Evolutionary conservation across 2,888 invertebrate species (phyloP).

Genomic region (Schizotus pectinicornis): DNA sequence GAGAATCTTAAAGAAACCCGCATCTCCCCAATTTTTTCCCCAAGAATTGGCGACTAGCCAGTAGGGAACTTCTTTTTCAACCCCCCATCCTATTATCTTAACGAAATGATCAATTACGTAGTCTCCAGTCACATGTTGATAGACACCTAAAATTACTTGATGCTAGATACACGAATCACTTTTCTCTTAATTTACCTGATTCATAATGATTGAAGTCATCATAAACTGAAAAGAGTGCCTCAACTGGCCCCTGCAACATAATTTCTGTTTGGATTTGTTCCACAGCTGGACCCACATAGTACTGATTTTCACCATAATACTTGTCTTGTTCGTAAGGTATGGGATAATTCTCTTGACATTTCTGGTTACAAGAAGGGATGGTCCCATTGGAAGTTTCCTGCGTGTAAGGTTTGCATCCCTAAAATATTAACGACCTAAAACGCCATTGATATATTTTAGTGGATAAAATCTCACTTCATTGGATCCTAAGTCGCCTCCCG

Average conservation of each 20-base stretch:
- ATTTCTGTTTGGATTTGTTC: slow-evolving; percentile 79
- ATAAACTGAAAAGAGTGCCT: slow-evolving; percentile 84
- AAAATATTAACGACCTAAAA: not conserved
- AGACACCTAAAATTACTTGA: slow-evolving; percentile 63
- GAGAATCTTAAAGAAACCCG: slow-evolving; percentile 86
- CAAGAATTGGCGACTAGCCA: slow-evolving; percentile 93
- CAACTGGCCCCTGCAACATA: slow-evolving; percentile 83
- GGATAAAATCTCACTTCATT: slow-evolving; percentile 63
- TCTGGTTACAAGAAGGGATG: not conserved
- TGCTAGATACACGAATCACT: not conserved
- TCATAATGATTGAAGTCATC: slow-evolving; percentile 82
- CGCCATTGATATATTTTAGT: not conserved
- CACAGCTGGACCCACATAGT: slow-evolving; percentile 5
- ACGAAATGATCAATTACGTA: slow-evolving; percentile 85
- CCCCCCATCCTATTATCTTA: slow-evolving; percentile 90
- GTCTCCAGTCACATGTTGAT: slow-evolving; percentile 73
- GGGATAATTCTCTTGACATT: not conserved
- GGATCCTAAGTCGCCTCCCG: slow-evolving; percentile 79
- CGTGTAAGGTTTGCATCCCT: slow-evolving; percentile 3
- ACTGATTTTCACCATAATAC: not conserved
- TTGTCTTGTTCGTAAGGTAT: not conserved
- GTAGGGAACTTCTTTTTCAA: slow-evolving; percentile 70
- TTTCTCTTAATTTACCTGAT: slow-evolving; percentile 55
- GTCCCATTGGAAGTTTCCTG: not conserved
- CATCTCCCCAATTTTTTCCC: slow-evolving; percentile 92